These are phyloP conservation scores for Passer montanus DNA, from an alignment of 2,113 vertebrate species.

Conservation along the genomic window DNA sequence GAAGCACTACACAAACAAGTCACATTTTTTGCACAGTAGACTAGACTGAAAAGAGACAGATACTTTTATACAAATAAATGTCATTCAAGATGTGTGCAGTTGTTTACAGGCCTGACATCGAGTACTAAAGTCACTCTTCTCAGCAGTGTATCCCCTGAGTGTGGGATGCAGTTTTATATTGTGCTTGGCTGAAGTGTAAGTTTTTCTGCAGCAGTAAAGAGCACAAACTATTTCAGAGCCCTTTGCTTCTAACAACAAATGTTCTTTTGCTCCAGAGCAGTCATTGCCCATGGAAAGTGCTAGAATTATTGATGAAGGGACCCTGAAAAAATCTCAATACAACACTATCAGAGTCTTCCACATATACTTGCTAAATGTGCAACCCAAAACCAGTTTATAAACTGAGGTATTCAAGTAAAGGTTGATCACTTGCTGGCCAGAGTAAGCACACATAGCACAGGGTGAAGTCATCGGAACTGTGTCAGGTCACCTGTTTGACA, in stretches of 20 bases:
- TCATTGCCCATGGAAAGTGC: neutral
- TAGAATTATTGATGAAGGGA: neutral
- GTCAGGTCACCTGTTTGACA: constrained; percentile 38
- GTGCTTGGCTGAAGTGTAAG: constrained; percentile 23
- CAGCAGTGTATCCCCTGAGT: neutral
- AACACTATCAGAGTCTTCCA: neutral
- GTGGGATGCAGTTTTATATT: constrained; percentile 55
- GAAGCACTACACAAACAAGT: constrained; percentile 41
- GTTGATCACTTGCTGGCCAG: neutral
- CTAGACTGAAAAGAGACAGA: constrained; percentile 27
- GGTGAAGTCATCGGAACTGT: constrained; percentile 11
- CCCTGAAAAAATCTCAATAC: neutral
- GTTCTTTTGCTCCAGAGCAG: constrained; percentile 1
- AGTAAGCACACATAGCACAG: constrained; percentile 50
- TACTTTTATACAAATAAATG: constrained; percentile 49
- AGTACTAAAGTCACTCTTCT: constrained; percentile 30
- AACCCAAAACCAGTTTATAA: neutral
- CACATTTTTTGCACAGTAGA: neutral
- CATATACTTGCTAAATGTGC: neutral
- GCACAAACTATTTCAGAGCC: neutral
- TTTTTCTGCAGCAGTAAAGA: neutral
- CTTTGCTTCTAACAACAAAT: neutral
- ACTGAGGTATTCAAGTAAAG: neutral
- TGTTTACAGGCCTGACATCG: constrained; percentile 32
- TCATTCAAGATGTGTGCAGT: constrained; percentile 27